Evolutionary conservation across 2,113 vertebrate genomes (phyloP).

Genomic region (Chloebia gouldiae): DNA sequence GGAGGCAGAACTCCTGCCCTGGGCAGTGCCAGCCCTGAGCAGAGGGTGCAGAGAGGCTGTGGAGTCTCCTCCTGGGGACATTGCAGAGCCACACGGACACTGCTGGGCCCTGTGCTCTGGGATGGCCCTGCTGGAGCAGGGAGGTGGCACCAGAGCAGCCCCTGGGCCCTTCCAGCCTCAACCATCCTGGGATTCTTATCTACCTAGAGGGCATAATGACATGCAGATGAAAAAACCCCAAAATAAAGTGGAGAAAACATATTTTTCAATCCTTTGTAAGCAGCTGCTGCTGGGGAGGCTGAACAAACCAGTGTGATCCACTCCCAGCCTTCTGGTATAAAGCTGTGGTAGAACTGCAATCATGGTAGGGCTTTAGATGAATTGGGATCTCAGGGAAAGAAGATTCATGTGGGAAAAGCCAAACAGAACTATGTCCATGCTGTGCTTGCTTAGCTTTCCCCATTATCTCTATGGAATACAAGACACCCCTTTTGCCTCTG

Average conservation of each 20-base stretch:
- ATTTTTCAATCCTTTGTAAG: not conserved
- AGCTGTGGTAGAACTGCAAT: not conserved
- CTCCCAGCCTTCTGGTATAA: not conserved
- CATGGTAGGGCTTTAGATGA: not conserved
- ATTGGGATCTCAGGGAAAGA: not conserved
- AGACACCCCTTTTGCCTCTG: not conserved
- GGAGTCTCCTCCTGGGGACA: not conserved
- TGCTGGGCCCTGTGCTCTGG: not conserved
- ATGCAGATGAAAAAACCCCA: not conserved
- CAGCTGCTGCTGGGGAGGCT: not conserved
- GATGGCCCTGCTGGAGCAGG: not conserved
- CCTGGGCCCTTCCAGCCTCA: not conserved
- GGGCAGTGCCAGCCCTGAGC: not conserved
- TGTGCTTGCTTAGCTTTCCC: not conserved
- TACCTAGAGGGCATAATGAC: accelerated
- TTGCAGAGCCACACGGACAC: not conserved
- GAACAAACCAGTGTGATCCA: not conserved
- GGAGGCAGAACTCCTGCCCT: not conserved
- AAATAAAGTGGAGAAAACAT: not conserved
- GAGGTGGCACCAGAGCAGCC: not conserved
- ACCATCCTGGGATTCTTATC: accelerated
- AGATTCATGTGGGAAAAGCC: not conserved
- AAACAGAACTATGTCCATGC: not conserved
- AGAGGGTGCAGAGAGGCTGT: not conserved
- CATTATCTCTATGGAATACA: not conserved